Base-by-base conservation (phyloP, 2,888 invertebrate species). In the Drosophila tripunctata region DNA sequence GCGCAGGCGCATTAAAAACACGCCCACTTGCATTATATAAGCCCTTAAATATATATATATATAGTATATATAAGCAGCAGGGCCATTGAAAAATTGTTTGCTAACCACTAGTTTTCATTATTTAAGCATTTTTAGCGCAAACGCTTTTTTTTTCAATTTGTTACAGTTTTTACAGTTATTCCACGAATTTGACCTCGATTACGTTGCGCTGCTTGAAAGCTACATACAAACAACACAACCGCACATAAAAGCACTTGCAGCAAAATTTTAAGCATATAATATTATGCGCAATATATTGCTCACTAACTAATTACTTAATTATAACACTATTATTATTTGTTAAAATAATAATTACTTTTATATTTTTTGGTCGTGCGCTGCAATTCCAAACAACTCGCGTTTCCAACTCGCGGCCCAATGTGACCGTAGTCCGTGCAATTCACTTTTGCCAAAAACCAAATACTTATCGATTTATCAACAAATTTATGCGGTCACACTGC, bases 1-100 rank as follows among this genome's bases (percentile, higher is more conserved):
- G 82, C 86, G 81, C 86, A 86, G 64, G 80, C 80, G 83, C 80
- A 74, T 64, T 66, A 15, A 17, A 56, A 21, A 61, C 12, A 82
- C 87, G 78, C 87, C 87, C 86, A 79, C 72, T 73, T 69, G 63
- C 75, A 79, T 82, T 86, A 82, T 84, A 82, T 82, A 82, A 82
- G 77, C 40, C 19, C 57, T 22, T 19, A 45, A 19, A 15, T 30
- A 64, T 52, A 48, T n/a, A n/a, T n/a, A n/a, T n/a, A n/a, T n/a
- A n/a, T n/a, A n/a, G n/a, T n/a, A n/a, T n/a, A n/a, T n/a, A n/a
- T n/a, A n/a, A n/a, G n/a, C n/a, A n/a, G n/a, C 51, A 36, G 31
- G 50, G 55, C 52, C 51, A 71, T 58, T 43, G 43, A 75, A 75
- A 75, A 74, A 54, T 41, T 8, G 17, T 52, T 19, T 5, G n/a